Evolutionary conservation across 2,888 invertebrate species (phyloP), one percentile per base, ranked within the genome.

Genomic region (Tanypteryx hageni): DNA sequence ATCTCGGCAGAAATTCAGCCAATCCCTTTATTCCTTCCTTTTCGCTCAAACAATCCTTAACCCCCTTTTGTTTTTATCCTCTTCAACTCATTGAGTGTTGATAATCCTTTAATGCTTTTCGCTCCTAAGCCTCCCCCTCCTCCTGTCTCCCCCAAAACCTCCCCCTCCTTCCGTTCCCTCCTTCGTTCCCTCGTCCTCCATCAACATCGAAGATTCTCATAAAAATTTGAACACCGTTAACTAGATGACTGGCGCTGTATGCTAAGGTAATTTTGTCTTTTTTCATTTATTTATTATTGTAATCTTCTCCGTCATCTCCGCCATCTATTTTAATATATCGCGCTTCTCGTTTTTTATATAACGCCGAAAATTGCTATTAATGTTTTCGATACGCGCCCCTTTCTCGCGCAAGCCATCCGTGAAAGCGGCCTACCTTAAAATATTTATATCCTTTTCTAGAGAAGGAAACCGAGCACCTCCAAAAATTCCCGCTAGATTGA

Each of bases 31-130:
- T 27, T 64, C 64, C 18, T 18, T 89, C 89, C 83, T 64, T 89
- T 64, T 89, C 76, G 64, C 64, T 18, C 64, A 13, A 5, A 56
- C n/a, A 68, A 68, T 64, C 64, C 56, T 56, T 11, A 57, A 64
- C 61, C 59, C 59, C 57, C 86, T 59, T 86, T 86, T 86, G 86
- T 86, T 59, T 61, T 16, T 16, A n/a, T 31, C 89, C 89, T 22
- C 86, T 86, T 64, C 59, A 86, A 86, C 89, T 89, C 68, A 89
- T 89, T 44, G 89, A 68, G 89, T 89, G 89, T 27, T 89, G 89
- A 68, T 89, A 89, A 89, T 89, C 89, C 64, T 44, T 10, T n/a
- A 89, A 68, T 68, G n/a, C 68, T n/a, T 44, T 9, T 31, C 89
- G 3, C 44, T 14, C 59, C 57, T 10, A 59, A 27, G 1, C 27